Evolutionary conservation across 2,888 invertebrate genomes (phyloP).

Genomic region (Luperina nickerlii): DNA sequence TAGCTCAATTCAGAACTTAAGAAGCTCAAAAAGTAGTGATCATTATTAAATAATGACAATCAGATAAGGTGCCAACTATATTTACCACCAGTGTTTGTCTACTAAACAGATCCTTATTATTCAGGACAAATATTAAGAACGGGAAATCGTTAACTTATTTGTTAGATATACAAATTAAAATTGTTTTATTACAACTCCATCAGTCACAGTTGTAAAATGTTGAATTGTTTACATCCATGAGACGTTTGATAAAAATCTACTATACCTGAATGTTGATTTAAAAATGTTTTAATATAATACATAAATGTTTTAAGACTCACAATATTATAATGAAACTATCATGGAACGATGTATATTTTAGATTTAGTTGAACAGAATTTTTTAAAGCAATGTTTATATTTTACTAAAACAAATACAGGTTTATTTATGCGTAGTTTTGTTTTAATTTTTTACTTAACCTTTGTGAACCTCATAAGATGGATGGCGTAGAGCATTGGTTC

Average conservation of each 20-base stretch:
- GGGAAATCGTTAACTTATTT: neutral
- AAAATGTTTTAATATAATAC: neutral
- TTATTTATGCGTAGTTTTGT: slow-evolving; percentile 67
- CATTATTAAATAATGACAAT: neutral
- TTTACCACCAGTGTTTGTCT: slow-evolving; percentile 9
- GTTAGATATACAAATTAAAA: neutral
- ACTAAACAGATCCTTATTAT: neutral
- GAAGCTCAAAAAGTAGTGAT: neutral
- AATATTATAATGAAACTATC: slow-evolving; percentile 11
- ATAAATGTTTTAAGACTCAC: slow-evolving; percentile 23
- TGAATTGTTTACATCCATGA: neutral
- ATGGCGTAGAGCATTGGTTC: too few relatives aligned
- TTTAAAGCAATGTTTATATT: slow-evolving; percentile 71
- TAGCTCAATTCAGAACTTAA: neutral
- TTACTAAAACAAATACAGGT: slow-evolving; percentile 70
- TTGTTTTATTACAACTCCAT: neutral
- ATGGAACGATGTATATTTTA: slow-evolving; percentile 57
- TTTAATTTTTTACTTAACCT: neutral
- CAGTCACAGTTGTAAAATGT: neutral
- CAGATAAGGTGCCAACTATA: neutral
- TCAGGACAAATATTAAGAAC: neutral
- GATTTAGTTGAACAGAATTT: slow-evolving; percentile 61
- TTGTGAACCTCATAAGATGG: neutral
- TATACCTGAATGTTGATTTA: slow-evolving; percentile 10
- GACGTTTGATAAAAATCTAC: neutral